Conservation (phyloP, 2,888 invertebrate genomes). For the Dysmachus trigonus region DNA sequence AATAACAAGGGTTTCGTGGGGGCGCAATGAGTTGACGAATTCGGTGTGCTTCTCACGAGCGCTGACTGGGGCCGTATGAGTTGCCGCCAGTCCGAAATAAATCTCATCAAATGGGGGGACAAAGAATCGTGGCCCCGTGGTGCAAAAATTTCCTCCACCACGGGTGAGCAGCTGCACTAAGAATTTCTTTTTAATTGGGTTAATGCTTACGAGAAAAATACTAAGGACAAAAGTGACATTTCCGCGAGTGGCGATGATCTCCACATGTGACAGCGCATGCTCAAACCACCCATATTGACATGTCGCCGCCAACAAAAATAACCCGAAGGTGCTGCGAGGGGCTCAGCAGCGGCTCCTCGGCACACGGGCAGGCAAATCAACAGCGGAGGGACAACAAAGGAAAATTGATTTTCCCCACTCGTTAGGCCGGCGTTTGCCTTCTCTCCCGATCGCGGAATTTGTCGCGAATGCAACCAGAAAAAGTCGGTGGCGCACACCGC, state of each 20-base stretch:
- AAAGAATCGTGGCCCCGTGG: background rate
- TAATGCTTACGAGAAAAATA: background rate
- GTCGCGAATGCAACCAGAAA: background rate
- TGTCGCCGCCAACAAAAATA: slow-evolving; percentile 13
- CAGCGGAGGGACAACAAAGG: slow-evolving; percentile 23
- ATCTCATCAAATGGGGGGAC: background rate
- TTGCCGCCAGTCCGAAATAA: background rate
- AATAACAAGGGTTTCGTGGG: background rate
- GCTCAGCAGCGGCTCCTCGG: background rate
- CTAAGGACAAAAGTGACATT: slow-evolving; percentile 6
- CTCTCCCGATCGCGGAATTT: background rate
- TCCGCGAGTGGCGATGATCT: background rate
- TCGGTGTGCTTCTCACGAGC: background rate
- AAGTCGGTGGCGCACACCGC: background rate
- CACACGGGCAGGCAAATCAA: background rate
- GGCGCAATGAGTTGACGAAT: background rate
- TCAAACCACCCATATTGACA: slow-evolving; percentile 26
- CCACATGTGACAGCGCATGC: slow-evolving; percentile 11
- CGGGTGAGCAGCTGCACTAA: background rate
- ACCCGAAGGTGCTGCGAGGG: slow-evolving; percentile 13
- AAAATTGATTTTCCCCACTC: slow-evolving; percentile 42
- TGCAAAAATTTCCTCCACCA: background rate
- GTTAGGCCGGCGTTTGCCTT: background rate
- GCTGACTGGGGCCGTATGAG: too few relatives aligned
- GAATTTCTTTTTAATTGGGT: background rate